These are phyloP conservation scores for Tryphoninae sp. DNA, from an alignment of 2,888 invertebrate genomes.

Conservation along the genomic window DNA sequence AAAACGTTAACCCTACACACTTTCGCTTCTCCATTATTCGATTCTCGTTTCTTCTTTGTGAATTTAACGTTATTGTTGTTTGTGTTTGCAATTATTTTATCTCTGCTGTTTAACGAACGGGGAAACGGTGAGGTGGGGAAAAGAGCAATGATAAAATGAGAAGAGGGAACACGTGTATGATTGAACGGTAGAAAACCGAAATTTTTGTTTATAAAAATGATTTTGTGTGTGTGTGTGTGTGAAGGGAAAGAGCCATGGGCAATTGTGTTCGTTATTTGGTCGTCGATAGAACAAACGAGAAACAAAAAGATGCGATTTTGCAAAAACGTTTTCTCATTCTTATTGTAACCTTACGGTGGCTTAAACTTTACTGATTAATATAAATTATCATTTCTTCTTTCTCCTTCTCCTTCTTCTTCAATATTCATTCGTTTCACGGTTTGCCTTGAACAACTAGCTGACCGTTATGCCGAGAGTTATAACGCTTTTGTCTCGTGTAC, in stretches of 20 bases:
- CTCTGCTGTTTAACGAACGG: not conserved
- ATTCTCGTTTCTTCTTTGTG: slow-evolving; percentile 48
- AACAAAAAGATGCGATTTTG: slow-evolving; percentile 7
- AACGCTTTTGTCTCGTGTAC: slow-evolving; percentile 31
- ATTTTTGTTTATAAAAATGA: no score
- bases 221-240: no score
- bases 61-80: not conserved
- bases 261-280: no score
- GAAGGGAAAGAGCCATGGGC: no score
- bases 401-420: slow-evolving; percentile 20
- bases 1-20: slow-evolving; percentile 66
- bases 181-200: not conserved
- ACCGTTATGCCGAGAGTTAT: slow-evolving; percentile 37
- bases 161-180: not conserved
- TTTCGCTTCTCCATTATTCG: slow-evolving; percentile 64
- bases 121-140: not conserved
- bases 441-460: slow-evolving; percentile 35
- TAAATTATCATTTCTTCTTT: slow-evolving; percentile 48
- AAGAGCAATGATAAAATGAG: slow-evolving; percentile 2
- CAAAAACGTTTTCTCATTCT: slow-evolving; percentile 47
- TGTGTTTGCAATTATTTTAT: not conserved
- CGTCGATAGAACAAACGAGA: slow-evolving; percentile 12
- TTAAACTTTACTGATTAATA: slow-evolving; percentile 59
- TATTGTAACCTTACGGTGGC: slow-evolving; percentile 55
- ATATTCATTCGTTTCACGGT: slow-evolving; percentile 44